A percentile compares a stretch with the other conserved stretches of the same genome.
These are phyloP conservation scores for Trachurus trachurus DNA, from an alignment of 2,797 vertebrate species.

Conservation along the genomic window DNA sequence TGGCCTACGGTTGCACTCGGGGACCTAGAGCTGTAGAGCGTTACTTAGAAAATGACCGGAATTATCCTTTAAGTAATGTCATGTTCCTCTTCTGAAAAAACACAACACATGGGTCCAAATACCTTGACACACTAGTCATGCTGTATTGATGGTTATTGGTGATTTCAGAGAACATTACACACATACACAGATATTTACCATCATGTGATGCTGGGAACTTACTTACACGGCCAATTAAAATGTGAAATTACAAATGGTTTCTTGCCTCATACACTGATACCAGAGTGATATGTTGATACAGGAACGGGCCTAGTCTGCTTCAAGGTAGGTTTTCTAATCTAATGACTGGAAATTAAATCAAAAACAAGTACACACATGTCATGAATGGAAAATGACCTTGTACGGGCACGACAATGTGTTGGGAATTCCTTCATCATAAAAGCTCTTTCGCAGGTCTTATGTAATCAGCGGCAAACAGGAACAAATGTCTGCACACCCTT, in stretches of 20 bases:
- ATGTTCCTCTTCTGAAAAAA: not conserved
- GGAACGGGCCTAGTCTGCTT: not conserved
- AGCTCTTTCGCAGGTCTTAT: slow-evolving; percentile 36
- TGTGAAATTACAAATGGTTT: not conserved
- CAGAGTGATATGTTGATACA: not conserved
- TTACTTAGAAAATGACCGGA: no score
- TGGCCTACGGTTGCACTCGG: no score
- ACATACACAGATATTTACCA: not conserved
- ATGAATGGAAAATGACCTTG: slow-evolving; percentile 14
- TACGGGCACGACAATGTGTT: not conserved
- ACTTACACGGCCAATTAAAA: not conserved
- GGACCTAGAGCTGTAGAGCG: no score
- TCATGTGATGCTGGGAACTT: no score
- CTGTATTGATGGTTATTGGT: not conserved
- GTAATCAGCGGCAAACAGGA: slow-evolving; percentile 61
- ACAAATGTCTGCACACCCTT: slow-evolving; percentile 52
- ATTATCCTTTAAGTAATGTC: not conserved
- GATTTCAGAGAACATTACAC: not conserved
- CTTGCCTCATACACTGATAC: not conserved
- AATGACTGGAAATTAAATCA: not conserved
- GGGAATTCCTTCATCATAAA: slow-evolving; percentile 50
- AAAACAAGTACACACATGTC: not conserved
- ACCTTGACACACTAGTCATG: no score
- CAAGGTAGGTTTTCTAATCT: not conserved
- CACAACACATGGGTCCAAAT: not conserved